phyloP scores from a whole-genome alignment of 2,888 invertebrate species.

The Lycocerus yunnanus region DNA sequence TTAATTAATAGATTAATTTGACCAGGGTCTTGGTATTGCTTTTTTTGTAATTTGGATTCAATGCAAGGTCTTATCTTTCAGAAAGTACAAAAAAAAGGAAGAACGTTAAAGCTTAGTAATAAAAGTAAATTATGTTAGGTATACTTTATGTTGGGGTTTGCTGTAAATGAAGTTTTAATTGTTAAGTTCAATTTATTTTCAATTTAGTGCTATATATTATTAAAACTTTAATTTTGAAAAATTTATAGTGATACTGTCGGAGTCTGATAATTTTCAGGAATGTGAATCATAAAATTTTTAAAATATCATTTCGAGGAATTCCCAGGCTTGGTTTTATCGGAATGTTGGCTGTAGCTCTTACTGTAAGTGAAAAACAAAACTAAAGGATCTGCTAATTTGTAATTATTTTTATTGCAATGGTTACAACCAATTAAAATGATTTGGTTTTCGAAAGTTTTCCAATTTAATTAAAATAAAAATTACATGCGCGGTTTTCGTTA shows the following conservation, averaged over 20 bases:
- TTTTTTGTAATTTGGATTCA: neutral
- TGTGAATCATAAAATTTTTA: neutral
- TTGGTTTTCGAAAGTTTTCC: neutral
- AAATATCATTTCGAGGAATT: neutral
- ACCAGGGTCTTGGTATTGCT: neutral
- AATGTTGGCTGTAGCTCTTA: neutral
- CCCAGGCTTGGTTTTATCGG: neutral
- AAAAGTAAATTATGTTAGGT: neutral
- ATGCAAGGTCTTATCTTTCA: neutral
- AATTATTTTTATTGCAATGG: neutral
- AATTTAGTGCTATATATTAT: neutral
- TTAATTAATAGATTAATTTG: neutral
- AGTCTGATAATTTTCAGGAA: neutral
- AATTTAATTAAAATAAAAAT: slow-evolving; percentile 1
- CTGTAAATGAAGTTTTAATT: neutral
- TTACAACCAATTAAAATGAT: neutral
- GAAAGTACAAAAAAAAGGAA: neutral
- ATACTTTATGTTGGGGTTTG: neutral
- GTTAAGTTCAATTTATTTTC: neutral
- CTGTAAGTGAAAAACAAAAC: neutral
- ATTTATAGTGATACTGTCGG: neutral
- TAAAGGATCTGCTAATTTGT: neutral
- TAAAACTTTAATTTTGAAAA: neutral
- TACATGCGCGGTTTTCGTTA: slow-evolving; percentile 8
- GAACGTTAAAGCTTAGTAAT: neutral